phyloP scores from a whole-genome alignment of 2,113 vertebrate species.

The Lampris incognitus region DNA sequence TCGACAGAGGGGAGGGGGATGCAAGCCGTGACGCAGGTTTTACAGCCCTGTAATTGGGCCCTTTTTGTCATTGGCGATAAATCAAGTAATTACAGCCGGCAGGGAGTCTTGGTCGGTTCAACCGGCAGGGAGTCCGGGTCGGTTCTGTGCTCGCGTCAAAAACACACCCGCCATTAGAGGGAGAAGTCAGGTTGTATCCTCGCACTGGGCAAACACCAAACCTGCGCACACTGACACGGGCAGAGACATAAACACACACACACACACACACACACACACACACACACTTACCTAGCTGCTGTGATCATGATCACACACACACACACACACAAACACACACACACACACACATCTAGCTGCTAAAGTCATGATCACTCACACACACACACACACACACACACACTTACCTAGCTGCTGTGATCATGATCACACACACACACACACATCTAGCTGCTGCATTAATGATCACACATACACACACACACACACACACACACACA shows the following conservation, averaged over 20 bases:
- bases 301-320: no score
- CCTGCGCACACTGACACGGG: neutral
- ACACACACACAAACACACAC: neutral
- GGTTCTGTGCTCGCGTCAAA: conserved; percentile 24
- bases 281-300: neutral
- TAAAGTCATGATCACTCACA: no score
- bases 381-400: no score
- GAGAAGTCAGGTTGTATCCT: neutral
- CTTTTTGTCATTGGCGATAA: conserved; percentile 43
- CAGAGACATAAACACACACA: neutral
- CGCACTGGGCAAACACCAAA: neutral
- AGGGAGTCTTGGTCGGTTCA: no score
- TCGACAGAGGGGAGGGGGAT: conserved; percentile 41
- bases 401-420: no score
- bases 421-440: no score
- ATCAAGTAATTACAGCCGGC: conserved; percentile 48
- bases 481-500: neutral
- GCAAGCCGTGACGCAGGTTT: conserved; percentile 55
- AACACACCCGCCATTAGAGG: conserved; percentile 2
- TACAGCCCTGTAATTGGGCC: conserved; percentile 57
- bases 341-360: no score
- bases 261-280: neutral
- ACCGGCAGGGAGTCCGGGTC: neutral
- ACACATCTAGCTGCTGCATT: no score
- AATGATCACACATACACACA: no score